phyloP scores from a whole-genome alignment of 2,113 vertebrate genomes.

The Crotalus horridus region DNA sequence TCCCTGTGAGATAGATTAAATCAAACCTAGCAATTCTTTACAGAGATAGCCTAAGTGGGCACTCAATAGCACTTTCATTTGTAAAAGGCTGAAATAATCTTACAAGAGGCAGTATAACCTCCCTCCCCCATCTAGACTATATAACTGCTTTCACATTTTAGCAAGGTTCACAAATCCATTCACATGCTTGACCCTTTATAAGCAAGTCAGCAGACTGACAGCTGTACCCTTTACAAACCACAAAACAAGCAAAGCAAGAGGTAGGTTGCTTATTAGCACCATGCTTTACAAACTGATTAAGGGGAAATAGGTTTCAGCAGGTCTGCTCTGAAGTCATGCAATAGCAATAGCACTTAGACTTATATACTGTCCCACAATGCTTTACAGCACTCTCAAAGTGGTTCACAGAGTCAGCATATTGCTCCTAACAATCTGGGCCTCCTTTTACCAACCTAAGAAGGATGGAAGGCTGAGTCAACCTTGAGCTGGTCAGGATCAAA shows the following conservation, averaged over 20 bases:
- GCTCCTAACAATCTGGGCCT: background rate
- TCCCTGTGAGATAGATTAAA: background rate
- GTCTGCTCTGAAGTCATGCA: background rate
- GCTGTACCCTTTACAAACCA: background rate
- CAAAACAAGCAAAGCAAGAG: background rate
- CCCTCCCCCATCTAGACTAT: background rate
- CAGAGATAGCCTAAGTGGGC: background rate
- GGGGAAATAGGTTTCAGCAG: background rate
- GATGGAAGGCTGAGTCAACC: background rate
- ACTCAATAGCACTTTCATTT: background rate
- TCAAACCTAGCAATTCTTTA: background rate
- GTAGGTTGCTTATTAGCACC: background rate
- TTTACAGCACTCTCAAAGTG: background rate
- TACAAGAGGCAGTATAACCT: background rate
- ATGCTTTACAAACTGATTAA: background rate
- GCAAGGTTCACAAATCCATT: background rate
- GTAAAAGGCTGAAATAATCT: background rate
- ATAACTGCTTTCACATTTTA: background rate
- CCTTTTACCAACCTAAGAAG: background rate
- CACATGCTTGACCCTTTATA: rapidly evolving
- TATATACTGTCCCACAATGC: background rate
- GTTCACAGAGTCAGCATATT: background rate
- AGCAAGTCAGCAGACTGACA: background rate
- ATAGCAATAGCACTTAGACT: background rate
- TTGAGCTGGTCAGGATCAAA: background rate